Percentiles rank a stretch among this genome's conserved stretches.
These are phyloP conservation scores for Turnix velox DNA, from an alignment of 2,113 vertebrate species.

Conservation along the genomic window DNA sequence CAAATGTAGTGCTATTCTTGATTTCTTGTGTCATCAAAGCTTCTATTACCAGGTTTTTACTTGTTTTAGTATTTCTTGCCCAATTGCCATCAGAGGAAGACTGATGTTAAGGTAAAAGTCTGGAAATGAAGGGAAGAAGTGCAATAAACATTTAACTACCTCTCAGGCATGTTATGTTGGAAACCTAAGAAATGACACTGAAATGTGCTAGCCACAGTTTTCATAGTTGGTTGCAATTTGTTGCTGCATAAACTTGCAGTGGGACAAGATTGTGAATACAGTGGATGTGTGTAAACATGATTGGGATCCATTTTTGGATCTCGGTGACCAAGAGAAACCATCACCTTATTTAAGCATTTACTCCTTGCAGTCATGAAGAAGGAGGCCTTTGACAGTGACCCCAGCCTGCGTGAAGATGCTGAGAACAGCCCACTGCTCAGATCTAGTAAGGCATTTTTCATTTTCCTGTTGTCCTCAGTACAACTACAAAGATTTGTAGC, in stretches of 20 bases:
- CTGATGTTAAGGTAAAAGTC: not conserved
- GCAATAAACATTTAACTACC: not conserved
- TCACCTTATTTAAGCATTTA: rapidly evolving
- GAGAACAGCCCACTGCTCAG: not conserved
- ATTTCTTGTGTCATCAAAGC: not conserved
- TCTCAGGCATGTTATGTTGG: not conserved
- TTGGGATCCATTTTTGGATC: not conserved
- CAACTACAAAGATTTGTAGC: not conserved
- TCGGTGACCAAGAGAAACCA: not conserved
- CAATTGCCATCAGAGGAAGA: not conserved
- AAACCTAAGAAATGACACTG: not conserved
- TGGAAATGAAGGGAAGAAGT: not conserved
- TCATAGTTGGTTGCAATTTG: not conserved
- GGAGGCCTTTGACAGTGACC: not conserved
- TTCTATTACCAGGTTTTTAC: not conserved
- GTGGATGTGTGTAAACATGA: rapidly evolving
- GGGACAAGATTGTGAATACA: not conserved
- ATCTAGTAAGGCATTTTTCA: not conserved
- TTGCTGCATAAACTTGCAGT: too few relatives aligned
- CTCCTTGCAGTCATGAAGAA: not conserved
- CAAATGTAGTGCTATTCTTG: not conserved
- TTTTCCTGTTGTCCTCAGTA: not conserved
- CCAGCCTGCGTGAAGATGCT: not conserved
- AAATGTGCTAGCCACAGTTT: not conserved
- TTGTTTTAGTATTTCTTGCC: not conserved